Conservation (phyloP, 64 coral and sea anemone species). For the Dendrophyllia cribrosa region DNA sequence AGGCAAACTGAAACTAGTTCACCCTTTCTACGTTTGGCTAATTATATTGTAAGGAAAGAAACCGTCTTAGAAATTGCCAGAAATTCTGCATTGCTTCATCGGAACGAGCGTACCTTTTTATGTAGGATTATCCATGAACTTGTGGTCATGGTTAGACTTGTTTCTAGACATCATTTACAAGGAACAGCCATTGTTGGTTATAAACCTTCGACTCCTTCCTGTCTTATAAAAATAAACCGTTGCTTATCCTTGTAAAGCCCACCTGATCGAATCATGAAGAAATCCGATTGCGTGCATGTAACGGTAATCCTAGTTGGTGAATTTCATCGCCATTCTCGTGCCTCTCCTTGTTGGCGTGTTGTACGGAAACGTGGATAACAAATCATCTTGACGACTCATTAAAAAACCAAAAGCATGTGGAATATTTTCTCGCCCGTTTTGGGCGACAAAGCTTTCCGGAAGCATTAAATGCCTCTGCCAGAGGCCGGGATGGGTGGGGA, state of each 20-base stretch:
- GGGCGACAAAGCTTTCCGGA: neutral
- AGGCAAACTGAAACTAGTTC: neutral
- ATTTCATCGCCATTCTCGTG: slow-evolving; percentile 23
- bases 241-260: neutral
- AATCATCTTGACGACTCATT: neutral
- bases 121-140: neutral
- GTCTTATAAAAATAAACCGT: neutral
- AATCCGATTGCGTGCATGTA: slow-evolving; percentile 24
- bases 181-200: neutral
- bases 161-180: neutral
- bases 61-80: too few relatives aligned
- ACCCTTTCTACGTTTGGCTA: neutral
- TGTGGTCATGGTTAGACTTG: too few relatives aligned
- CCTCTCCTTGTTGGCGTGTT: neutral
- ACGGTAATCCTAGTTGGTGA: slow-evolving; percentile 5
- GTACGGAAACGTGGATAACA: slow-evolving; percentile 10
- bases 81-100: too few relatives aligned
- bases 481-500: too few relatives aligned
- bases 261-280: slow-evolving; percentile 14
- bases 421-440: neutral
- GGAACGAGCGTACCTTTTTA: neutral
- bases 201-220: neutral
- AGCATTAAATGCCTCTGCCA: neutral
- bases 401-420: neutral
- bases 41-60: neutral